phyloP scores from a whole-genome alignment of 1,140 invertebrate genomes.

The Doryteuthis pealeii region DNA sequence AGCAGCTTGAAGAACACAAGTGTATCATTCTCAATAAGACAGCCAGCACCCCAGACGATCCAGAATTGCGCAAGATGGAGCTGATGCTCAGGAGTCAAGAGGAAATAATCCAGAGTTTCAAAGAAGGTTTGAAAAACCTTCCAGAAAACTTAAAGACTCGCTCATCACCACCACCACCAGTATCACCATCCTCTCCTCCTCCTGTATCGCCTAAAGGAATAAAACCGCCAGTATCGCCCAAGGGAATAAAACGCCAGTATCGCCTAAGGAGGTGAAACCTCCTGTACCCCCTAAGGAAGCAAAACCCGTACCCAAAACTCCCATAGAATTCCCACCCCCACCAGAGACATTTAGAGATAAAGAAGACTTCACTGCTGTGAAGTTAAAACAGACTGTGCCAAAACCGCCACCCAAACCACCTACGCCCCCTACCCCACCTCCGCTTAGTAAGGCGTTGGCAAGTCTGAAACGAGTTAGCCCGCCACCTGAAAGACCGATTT shows the following conservation, averaged over 20 bases:
- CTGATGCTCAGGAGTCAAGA: neutral
- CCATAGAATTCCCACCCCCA: neutral
- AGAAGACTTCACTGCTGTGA: neutral
- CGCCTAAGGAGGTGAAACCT: neutral
- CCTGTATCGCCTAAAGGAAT: neutral
- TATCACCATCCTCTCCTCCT: neutral
- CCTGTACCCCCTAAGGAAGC: neutral
- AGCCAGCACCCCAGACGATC: neutral
- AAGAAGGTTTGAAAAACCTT: neutral
- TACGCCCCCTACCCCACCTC: neutral
- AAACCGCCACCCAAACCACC: neutral
- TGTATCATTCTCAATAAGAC: neutral
- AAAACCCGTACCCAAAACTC: neutral
- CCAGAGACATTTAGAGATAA: neutral
- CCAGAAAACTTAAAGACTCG: neutral
- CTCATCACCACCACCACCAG: neutral
- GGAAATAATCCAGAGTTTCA: neutral
- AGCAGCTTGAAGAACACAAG: conserved; percentile 1
- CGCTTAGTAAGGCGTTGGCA: neutral
- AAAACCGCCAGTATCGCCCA: neutral
- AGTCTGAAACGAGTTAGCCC: neutral
- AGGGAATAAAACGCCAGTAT: neutral
- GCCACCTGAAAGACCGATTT: neutral
- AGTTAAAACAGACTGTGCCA: neutral
- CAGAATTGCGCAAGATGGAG: neutral